A percentile compares a stretch with the other conserved stretches of the same genome.
phyloP scores from a whole-genome alignment of 2,888 invertebrate genomes.

The Ischnura elegans region DNA sequence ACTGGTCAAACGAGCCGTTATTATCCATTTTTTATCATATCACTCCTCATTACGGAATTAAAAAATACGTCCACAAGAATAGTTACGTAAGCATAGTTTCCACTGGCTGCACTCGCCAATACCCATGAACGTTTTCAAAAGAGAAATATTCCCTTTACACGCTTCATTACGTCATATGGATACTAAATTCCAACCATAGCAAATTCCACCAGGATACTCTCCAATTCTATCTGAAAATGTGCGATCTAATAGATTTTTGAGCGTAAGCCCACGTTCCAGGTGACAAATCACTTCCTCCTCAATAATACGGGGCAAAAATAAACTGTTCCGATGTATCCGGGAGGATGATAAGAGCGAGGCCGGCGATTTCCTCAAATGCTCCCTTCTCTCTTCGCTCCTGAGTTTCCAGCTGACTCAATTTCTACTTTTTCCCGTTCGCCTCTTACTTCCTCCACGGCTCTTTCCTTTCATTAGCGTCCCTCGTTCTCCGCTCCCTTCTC shows the following conservation, averaged over 20 bases:
- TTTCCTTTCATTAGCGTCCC: constrained; percentile 44
- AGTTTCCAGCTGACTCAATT: constrained; percentile 25
- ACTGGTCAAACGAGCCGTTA: too few species aligned
- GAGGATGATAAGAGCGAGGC: not conserved
- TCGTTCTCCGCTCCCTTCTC: not conserved
- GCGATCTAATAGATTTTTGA: not conserved
- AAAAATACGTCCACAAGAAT: too few species aligned
- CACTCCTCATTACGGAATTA: too few species aligned
- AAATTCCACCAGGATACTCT: too few species aligned
- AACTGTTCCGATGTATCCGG: constrained; percentile 5
- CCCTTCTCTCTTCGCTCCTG: not conserved
- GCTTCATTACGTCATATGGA: too few species aligned
- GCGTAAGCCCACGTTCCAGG: not conserved
- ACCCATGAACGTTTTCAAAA: too few species aligned
- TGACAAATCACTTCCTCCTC: not conserved
- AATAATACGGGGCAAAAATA: not conserved
- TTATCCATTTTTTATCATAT: too few species aligned
- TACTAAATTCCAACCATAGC: too few species aligned
- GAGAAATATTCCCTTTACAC: too few species aligned
- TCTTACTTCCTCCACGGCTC: constrained; percentile 1
- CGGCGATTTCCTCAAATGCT: not conserved
- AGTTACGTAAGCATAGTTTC: too few species aligned
- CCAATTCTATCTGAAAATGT: too few species aligned
- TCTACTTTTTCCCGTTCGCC: not conserved
- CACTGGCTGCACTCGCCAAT: too few species aligned